These are phyloP conservation scores for Riparia riparia DNA, from an alignment of 2,113 vertebrate genomes.

Conservation along the genomic window DNA sequence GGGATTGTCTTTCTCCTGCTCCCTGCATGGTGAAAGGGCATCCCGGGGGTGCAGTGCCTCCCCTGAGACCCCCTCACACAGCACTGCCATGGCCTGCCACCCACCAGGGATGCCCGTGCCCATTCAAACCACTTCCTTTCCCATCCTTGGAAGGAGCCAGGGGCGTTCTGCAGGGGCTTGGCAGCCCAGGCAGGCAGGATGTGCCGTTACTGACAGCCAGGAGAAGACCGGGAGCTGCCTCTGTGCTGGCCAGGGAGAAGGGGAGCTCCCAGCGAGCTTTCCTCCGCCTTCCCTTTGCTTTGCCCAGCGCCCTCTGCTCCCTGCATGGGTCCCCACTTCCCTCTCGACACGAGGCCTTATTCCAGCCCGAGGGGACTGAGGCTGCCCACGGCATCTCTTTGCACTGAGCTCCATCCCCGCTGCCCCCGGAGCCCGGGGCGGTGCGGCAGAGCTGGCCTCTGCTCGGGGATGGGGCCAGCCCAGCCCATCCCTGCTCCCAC, in stretches of 20 bases:
- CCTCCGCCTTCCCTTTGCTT: background rate
- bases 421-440: background rate
- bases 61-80: background rate
- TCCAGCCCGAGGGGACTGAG: background rate
- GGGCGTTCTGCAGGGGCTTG: background rate
- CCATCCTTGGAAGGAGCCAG: background rate
- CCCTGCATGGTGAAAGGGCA: background rate
- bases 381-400: background rate
- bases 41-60: background rate
- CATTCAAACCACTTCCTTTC: background rate
- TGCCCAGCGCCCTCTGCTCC: background rate
- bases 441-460: constrained; percentile 64
- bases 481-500: background rate
- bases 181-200: background rate
- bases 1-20: background rate
- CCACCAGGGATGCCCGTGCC: background rate
- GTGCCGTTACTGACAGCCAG: fast-evolving
- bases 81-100: constrained; percentile 22
- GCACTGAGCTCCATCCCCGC: background rate
- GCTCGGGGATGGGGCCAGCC: background rate
- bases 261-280: background rate
- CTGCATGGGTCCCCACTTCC: background rate
- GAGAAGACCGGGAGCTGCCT: background rate
- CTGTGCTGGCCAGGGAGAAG: background rate
- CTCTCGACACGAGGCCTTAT: constrained; percentile 36